Conservation (phyloP, 2,113 vertebrate species). For the Caranx melampygus region DNA sequence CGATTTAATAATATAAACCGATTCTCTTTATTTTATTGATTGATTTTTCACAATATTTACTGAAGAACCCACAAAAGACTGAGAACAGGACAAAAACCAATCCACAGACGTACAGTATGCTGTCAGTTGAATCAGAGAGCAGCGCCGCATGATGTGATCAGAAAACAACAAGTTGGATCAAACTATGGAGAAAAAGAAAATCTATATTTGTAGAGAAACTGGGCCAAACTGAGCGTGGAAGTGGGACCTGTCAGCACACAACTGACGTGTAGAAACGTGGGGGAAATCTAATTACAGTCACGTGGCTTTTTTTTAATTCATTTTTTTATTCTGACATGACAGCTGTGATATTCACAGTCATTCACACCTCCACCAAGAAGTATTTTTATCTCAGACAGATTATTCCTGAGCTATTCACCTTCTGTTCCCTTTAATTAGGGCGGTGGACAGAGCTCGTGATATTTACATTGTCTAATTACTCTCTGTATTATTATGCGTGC, state of each 20-base stretch:
- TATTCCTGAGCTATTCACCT: conserved; percentile 50
- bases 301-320: background rate
- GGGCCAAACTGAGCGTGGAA: background rate
- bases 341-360: conserved; percentile 44
- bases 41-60: background rate
- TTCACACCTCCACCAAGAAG: conserved; percentile 39
- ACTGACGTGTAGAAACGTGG: background rate
- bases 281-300: background rate
- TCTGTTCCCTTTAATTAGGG: conserved; percentile 73
- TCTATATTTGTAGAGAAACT: background rate
- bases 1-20: no score
- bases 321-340: conserved; percentile 6
- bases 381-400: conserved; percentile 43
- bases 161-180: background rate
- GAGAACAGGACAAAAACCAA: background rate
- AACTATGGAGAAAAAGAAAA: background rate
- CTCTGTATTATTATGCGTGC: conserved; percentile 46
- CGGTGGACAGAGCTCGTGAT: conserved; percentile 62
- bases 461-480: conserved; percentile 81
- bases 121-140: background rate
- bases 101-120: background rate
- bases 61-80: background rate
- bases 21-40: no score
- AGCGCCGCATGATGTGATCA: background rate
- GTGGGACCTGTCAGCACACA: background rate